These are phyloP conservation scores for Zapus hudsonius DNA, from an alignment of 2,113 vertebrate species.

Conservation along the genomic window DNA sequence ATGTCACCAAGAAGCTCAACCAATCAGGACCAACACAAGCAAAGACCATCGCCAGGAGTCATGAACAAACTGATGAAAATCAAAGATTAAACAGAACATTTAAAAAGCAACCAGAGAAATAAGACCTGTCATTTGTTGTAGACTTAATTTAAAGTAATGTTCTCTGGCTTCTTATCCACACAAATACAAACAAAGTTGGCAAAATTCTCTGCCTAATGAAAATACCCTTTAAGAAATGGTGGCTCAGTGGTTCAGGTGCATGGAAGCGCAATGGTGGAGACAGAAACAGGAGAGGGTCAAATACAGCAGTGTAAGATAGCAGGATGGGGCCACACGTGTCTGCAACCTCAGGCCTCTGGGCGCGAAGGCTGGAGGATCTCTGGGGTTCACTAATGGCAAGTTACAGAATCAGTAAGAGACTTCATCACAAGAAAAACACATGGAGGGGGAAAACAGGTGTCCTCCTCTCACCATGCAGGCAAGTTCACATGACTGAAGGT, in stretches of 20 bases:
- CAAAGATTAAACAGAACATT: constrained; percentile 4
- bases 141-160: not conserved
- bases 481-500: too few relatives aligned
- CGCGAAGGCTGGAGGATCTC: too few relatives aligned
- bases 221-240: constrained; percentile 14
- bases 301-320: too few relatives aligned
- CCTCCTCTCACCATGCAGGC: too few relatives aligned
- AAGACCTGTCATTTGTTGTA: not conserved
- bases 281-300: not conserved
- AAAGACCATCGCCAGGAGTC: not conserved
- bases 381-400: not conserved
- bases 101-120: not conserved
- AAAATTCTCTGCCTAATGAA: constrained; percentile 21
- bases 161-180: not conserved
- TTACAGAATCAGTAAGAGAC: too few relatives aligned
- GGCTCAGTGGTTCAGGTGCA: too few relatives aligned
- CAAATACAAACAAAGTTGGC: constrained; percentile 19
- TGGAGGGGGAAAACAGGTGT: too few relatives aligned
- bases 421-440: too few relatives aligned
- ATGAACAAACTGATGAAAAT: not conserved
- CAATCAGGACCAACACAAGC: not conserved
- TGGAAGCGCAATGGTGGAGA: too few relatives aligned
- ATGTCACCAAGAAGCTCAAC: not conserved
- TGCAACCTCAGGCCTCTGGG: too few relatives aligned
- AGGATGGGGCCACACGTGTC: too few relatives aligned